Evolutionary conservation across 2,797 vertebrate genomes (phyloP).

Genomic region (Delichon dasypus): DNA sequence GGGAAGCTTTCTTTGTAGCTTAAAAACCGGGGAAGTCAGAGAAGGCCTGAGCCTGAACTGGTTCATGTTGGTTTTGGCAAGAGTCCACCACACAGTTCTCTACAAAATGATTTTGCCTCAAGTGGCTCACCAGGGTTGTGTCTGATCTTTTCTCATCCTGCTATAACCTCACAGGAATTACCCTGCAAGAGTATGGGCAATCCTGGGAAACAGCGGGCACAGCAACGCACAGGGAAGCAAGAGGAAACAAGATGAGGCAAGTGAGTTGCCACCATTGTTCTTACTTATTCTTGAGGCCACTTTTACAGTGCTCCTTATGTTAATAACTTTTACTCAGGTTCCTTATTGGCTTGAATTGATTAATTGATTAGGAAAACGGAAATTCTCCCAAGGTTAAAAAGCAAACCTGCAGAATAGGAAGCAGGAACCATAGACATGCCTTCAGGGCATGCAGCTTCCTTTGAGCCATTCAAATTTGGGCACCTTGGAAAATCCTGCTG

Average conservation of each 20-base stretch:
- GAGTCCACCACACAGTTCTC: neutral
- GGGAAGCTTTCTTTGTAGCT: neutral
- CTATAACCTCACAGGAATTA: neutral
- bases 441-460: neutral
- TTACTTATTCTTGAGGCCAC: neutral
- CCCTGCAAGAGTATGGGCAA: neutral
- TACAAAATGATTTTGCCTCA: neutral
- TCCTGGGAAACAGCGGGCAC: neutral
- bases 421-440: neutral
- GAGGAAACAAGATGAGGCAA: neutral
- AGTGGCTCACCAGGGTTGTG: neutral
- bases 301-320: neutral
- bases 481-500: neutral
- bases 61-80: neutral
- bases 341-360: neutral
- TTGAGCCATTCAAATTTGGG: neutral
- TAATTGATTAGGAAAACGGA: neutral
- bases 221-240: neutral
- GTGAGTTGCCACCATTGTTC: neutral
- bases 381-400: neutral
- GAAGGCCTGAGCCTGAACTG: neutral
- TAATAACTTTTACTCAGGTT: neutral
- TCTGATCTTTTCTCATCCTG: neutral
- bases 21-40: neutral
- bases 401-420: neutral